Evolutionary conservation across 2,113 vertebrate species (phyloP).

Genomic region (Haemorhous mexicanus): DNA sequence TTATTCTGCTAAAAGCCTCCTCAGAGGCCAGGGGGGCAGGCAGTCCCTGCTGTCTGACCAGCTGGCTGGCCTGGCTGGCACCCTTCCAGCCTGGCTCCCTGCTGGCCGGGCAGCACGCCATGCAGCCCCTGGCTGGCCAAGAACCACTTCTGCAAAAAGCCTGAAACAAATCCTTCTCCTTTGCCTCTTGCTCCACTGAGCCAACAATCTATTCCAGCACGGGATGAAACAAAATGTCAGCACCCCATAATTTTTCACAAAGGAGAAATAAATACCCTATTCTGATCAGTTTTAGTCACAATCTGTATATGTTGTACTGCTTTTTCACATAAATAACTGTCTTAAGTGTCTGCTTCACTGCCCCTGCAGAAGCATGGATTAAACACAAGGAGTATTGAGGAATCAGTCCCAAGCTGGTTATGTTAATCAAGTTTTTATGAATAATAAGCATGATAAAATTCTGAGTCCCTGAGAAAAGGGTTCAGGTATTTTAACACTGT

Average conservation of each 20-base stretch:
- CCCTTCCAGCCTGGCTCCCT: not conserved
- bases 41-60: not conserved
- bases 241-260: not conserved
- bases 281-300: not conserved
- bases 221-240: not conserved
- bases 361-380: not conserved
- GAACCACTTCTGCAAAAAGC: not conserved
- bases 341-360: not conserved
- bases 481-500: not conserved
- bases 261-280: not conserved
- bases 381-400: not conserved
- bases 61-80: not conserved
- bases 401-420: not conserved
- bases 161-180: not conserved
- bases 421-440: not conserved
- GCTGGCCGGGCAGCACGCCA: not conserved
- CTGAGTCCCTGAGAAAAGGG: not conserved
- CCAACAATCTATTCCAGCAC: not conserved
- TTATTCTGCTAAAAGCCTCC: not conserved
- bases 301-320: not conserved
- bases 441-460: not conserved
- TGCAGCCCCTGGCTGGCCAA: not conserved
- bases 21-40: not conserved
- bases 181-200: not conserved
- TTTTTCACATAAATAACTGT: not conserved